A percentile compares a stretch with the other conserved stretches of the same genome.
These are phyloP conservation scores for Corvus cornix DNA, from an alignment of 2,113 vertebrate species.

Conservation along the genomic window DNA sequence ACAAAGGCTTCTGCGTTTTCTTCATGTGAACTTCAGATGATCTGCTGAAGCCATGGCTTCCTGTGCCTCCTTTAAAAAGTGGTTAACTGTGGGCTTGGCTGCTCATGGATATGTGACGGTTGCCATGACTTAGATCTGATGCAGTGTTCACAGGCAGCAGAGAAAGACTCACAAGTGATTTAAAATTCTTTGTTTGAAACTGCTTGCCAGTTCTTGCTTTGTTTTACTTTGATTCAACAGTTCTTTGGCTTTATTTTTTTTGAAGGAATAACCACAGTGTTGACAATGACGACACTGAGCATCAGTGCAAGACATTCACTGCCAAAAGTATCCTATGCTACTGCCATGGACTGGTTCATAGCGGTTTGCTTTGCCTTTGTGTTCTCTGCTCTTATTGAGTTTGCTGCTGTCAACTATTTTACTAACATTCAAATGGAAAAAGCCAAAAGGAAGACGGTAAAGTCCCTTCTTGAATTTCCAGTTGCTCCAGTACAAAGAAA, in stretches of 20 bases:
- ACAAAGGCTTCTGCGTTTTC: background rate
- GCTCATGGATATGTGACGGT: background rate
- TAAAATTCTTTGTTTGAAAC: background rate
- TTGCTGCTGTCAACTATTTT: conserved; percentile 98
- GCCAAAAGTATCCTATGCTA: conserved; percentile 98
- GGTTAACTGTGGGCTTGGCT: background rate
- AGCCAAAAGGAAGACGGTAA: conserved; percentile 88
- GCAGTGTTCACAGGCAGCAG: background rate
- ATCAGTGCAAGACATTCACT: conserved; percentile 98
- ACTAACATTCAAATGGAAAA: conserved; percentile 89
- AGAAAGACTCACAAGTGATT: background rate
- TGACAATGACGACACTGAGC: conserved; percentile 97
- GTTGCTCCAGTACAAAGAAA: conserved; percentile 75
- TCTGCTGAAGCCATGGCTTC: background rate
- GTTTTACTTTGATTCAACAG: background rate
- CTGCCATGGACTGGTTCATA: conserved; percentile 99
- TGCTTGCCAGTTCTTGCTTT: background rate
- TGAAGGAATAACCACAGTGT: conserved; percentile 95
- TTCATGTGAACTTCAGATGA: background rate
- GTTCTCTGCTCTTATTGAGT: conserved; percentile 98
- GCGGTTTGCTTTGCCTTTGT: conserved; percentile 98
- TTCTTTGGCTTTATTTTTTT: conserved; percentile 55
- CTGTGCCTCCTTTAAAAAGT: background rate
- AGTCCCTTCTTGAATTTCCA: conserved; percentile 79
- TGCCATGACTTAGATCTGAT: background rate